Percentiles rank a stretch among this genome's conserved stretches.
Evolutionary conservation across 2,797 vertebrate genomes (phyloP).

Genomic region (Premnoplex brunnescens): DNA sequence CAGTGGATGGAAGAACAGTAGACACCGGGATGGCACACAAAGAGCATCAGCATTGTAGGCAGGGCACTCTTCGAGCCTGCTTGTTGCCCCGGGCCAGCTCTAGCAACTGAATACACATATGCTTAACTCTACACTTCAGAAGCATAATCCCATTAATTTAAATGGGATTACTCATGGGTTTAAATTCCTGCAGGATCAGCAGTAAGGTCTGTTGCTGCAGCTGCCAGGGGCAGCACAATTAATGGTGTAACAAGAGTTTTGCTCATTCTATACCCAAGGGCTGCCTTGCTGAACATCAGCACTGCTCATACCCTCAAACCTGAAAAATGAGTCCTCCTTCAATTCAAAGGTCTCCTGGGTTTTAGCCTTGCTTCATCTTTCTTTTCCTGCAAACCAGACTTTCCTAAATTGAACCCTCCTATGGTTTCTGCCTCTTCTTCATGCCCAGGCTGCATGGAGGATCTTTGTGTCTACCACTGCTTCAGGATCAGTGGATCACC

Average conservation of each 20-base stretch:
- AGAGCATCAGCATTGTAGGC: not conserved
- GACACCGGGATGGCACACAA: not conserved
- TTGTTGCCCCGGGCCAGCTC: not conserved
- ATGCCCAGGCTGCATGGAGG: not conserved
- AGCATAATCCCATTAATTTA: constrained; percentile 61
- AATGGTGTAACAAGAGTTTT: not conserved
- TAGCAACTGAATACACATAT: constrained; percentile 8
- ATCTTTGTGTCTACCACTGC: not conserved
- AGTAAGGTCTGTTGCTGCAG: constrained; percentile 43
- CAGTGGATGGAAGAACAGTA: not conserved
- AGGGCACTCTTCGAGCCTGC: accelerated
- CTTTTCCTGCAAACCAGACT: not conserved
- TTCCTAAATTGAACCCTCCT: not conserved
- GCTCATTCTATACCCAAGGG: not conserved
- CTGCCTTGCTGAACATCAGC: not conserved
- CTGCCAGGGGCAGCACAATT: not conserved
- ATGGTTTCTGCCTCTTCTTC: not conserved
- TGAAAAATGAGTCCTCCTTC: not conserved
- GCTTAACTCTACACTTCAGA: constrained; percentile 62
- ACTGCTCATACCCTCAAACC: not conserved
- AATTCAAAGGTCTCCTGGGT: not conserved
- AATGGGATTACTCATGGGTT: constrained; percentile 46
- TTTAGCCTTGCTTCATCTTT: not conserved
- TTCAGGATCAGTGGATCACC: not conserved
- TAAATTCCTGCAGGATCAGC: constrained; percentile 65